Evolutionary conservation across 1,140 invertebrate species (phyloP).

Genomic region (Papilio helenus): DNA sequence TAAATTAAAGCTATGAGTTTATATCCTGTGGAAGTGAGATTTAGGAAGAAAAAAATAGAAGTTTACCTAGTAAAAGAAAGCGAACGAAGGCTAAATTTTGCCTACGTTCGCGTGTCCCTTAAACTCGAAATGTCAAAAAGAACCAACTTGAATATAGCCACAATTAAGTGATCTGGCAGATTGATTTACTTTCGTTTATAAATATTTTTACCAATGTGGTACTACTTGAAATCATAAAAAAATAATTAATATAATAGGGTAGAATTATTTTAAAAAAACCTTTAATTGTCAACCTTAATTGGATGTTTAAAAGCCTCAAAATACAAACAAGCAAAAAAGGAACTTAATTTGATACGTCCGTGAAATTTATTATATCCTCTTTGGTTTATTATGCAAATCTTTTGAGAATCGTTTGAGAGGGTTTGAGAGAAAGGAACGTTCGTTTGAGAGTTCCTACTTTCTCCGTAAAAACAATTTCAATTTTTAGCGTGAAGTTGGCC

Average conservation of each 20-base stretch:
- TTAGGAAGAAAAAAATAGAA: slow-evolving; percentile 44
- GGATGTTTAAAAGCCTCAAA: not conserved
- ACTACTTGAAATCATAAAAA: not conserved
- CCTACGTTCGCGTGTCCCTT: slow-evolving; percentile 80
- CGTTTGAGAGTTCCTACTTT: no score
- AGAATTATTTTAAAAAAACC: not conserved
- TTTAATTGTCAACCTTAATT: not conserved
- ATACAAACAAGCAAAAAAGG: not conserved
- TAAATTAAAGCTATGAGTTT: not conserved
- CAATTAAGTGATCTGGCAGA: slow-evolving; percentile 40
- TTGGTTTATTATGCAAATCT: no score
- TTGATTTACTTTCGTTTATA: slow-evolving; percentile 38
- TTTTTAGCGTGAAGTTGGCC: no score
- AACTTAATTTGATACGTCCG: not conserved
- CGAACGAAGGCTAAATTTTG: slow-evolving; percentile 75
- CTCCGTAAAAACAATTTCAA: no score
- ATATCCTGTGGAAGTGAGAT: not conserved
- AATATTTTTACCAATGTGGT: slow-evolving; percentile 13
- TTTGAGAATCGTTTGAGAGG: no score
- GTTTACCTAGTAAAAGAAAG: slow-evolving; percentile 74
- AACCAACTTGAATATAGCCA: slow-evolving; percentile 50
- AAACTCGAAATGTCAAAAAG: slow-evolving; percentile 77
- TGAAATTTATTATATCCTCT: no score
- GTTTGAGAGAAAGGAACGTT: no score
- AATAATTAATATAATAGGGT: not conserved